Evolutionary conservation across 2,888 invertebrate genomes (phyloP), one percentile per base, ranked within the genome.

Genomic region (Meiosimyza decipiens): DNA sequence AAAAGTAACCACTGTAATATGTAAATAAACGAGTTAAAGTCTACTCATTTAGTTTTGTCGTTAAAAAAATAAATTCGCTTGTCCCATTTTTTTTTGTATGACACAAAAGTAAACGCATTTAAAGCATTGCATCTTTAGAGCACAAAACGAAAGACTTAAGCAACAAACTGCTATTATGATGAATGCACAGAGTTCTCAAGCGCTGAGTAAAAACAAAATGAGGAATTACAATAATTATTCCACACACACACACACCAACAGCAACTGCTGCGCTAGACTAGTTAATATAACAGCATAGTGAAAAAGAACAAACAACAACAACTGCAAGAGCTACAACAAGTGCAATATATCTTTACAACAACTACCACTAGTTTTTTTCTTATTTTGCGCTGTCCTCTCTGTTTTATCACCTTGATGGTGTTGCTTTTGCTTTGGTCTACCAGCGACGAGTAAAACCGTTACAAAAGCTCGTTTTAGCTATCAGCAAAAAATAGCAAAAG

Each of bases 131-230:
- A 18, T 11, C 13, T 18, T 16, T 49, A 13, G 16, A 50, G 63
- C 22, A 62, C 13, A 51, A 67, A 72, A 68, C 64, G 28, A 73
- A 70, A 70, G 73, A 73, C 66, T 70, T 73, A 70, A 70, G 72
- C 66, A 73, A 64, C 64, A 65, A 70, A 73, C 73, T 70, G 47
- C 70, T 9, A 65, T 68, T 66, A 13, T 50, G 28, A 47, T 22
- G 57, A 67, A 18, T 63, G 50, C 63, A 63, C 7, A 47, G 47
- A 16, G 11, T 40, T 12, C 11, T 28, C 18, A 40, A 40, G 40
- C 40, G 9, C 40, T 1, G 40, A 40, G 40, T 6, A 40, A 40
- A 9, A 9, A 9, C 6, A 40, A 40, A 40, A 40, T 1, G 40
- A 40, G 9, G 9, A 40, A 40, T 7, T 7, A 40, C 6, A 40